Evolutionary conservation across 1,140 invertebrate genomes (phyloP), one percentile per base, ranked within the genome.

Genomic region (Protaetia brevitarsis): DNA sequence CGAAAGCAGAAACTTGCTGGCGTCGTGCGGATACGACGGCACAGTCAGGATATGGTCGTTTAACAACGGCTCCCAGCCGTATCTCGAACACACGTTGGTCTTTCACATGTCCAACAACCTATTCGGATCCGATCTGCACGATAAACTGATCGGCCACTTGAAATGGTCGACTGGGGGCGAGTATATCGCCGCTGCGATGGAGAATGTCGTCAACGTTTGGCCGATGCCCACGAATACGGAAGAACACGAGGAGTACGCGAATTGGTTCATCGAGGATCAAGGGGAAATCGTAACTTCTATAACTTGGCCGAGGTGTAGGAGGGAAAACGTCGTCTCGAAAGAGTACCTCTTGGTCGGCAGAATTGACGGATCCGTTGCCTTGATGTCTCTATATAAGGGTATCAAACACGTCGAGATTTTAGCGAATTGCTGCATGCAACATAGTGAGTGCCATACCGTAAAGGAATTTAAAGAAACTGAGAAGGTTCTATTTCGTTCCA

Each of bases 1-100:
- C 66, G 66, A 73, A 5, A 78, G 77, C 28, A 81, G 78, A 60
- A 72, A 72, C 13, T 71, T 82, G 7, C 73, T 87, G 11, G 85
- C 85, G 16, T 83, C 85, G 16, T 84, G 85, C 76, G 86, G 85
- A 2, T 84, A 82, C 72, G 87, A 88, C 78, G 84, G 86, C n/a
- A 87, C 85, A n/a, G 82, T 87, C 0, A 73, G 86, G n/a, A 73
- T 87, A 3, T 88, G 86, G 87, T 83, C 45, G 70, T 71, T 77
- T 78, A 37, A 78, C 76, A 77, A 78, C 64, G 78, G 76, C 34
- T 77, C 73, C 21, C 70, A 71, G 64, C 68, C 73, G 1, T 66
- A 66, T 11, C 72, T 86, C 31, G 85, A 87, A 69, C 83, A 85
- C 59, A 86, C 85, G 0, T 77, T 85, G 28, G 80, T 87, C 10